Conservation (phyloP, 2,797 vertebrate species). For the Chiloscyllium punctatum region DNA sequence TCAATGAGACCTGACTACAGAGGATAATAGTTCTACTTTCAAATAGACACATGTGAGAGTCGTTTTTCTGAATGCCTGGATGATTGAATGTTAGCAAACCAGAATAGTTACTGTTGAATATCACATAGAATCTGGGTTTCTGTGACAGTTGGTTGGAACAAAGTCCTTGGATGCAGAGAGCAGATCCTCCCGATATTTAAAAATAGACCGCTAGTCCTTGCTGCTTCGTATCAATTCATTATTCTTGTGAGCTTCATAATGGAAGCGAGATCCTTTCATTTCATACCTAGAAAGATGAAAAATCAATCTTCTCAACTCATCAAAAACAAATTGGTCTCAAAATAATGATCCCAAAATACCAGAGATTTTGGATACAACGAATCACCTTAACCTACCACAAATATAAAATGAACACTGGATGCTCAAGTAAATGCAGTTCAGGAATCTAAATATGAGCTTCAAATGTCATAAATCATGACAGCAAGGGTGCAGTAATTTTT, state of each 20-base stretch:
- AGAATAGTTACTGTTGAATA: neutral
- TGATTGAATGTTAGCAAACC: neutral
- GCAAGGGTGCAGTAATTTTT: neutral
- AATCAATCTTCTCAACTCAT: neutral
- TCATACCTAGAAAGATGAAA: conserved; percentile 39
- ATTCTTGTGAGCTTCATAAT: conserved; percentile 49
- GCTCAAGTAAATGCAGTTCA: neutral
- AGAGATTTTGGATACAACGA: neutral
- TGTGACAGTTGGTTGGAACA: conserved; percentile 14
- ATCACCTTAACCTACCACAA: neutral
- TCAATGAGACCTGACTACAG: neutral
- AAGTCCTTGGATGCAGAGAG: conserved; percentile 40
- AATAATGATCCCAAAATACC: neutral
- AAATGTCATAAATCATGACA: neutral
- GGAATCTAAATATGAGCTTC: neutral
- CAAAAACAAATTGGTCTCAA: neutral
- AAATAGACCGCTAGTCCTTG: conserved; percentile 40
- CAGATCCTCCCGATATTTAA: conserved; percentile 41
- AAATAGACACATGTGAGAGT: neutral
- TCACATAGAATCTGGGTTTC: neutral
- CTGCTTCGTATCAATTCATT: conserved; percentile 43
- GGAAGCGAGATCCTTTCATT: conserved; percentile 42
- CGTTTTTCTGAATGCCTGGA: neutral
- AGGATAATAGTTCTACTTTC: neutral
- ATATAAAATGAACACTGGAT: neutral